Percentiles rank a stretch among this genome's conserved stretches.
These are phyloP conservation scores for Columba livia DNA, from an alignment of 2,113 vertebrate species.

Conservation along the genomic window DNA sequence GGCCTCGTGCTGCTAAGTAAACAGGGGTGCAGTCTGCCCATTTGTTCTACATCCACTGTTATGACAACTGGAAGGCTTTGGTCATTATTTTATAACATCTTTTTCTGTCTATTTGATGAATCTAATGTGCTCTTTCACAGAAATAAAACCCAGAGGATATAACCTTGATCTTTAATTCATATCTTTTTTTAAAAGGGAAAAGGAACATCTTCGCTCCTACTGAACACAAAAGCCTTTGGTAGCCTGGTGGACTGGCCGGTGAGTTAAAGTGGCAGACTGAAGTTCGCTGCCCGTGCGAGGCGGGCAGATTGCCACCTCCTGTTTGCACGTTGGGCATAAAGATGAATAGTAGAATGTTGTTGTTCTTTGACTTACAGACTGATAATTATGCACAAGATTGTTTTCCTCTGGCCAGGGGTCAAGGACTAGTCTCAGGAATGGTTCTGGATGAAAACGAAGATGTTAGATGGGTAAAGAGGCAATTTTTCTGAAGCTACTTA, in stretches of 20 bases:
- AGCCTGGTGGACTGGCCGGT: background rate
- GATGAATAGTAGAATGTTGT: background rate
- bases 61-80: background rate
- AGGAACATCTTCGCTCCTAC: background rate
- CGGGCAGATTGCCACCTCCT: background rate
- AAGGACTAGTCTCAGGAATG: background rate
- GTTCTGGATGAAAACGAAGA: background rate
- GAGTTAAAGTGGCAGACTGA: background rate
- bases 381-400: background rate
- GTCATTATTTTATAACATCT: background rate
- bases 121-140: background rate
- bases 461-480: background rate
- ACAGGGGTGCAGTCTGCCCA: background rate
- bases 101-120: background rate
- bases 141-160: background rate
- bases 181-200: background rate
- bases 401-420: background rate
- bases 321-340: background rate
- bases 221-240: background rate
- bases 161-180: slow-evolving; percentile 51
- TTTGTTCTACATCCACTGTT: background rate
- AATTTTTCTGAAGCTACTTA: background rate
- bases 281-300: background rate
- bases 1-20: background rate
- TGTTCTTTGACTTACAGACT: background rate